Evolutionary conservation across 2,888 invertebrate genomes (phyloP).

Genomic region (Limnephilus lunatus): DNA sequence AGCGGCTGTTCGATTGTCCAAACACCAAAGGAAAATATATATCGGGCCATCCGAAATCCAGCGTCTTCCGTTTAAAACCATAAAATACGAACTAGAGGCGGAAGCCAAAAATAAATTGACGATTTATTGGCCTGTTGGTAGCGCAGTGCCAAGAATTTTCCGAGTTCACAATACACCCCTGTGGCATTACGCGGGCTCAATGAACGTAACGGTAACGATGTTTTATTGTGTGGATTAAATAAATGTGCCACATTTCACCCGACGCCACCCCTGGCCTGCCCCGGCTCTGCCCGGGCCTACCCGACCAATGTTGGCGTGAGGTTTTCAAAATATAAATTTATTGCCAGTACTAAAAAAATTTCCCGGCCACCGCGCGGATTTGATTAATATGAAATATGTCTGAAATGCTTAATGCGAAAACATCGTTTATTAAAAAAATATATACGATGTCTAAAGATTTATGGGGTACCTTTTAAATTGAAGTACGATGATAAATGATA

Average conservation of each 20-base stretch:
- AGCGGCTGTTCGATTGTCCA: slow-evolving; percentile 50
- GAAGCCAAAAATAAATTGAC: slow-evolving; percentile 48
- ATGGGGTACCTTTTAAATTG: background rate
- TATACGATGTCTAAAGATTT: background rate
- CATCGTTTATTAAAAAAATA: slow-evolving; percentile 20
- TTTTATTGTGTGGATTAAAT: slow-evolving; percentile 63
- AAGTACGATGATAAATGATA: background rate
- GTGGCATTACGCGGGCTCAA: slow-evolving; percentile 53
- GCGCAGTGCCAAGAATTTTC: slow-evolving; percentile 51
- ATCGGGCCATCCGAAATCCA: slow-evolving; percentile 28
- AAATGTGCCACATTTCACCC: slow-evolving; percentile 62
- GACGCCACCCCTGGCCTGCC: slow-evolving; percentile 41
- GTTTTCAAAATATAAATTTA: slow-evolving; percentile 56
- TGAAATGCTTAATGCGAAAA: slow-evolving; percentile 10
- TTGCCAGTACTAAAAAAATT: slow-evolving; percentile 43
- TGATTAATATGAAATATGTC: slow-evolving; percentile 27
- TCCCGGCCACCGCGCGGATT: background rate
- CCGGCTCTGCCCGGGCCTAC: background rate
- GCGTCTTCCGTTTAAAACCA: slow-evolving; percentile 44
- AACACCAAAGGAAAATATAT: slow-evolving; percentile 47
- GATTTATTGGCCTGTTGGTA: slow-evolving; percentile 52
- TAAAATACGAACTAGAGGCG: slow-evolving; percentile 36
- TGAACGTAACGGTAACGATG: slow-evolving; percentile 58
- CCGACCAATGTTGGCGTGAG: slow-evolving; percentile 33
- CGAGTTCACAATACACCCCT: slow-evolving; percentile 55